Conservation (phyloP, 2,797 vertebrate genomes). For the Tenualosa thibaudeaui region DNA sequence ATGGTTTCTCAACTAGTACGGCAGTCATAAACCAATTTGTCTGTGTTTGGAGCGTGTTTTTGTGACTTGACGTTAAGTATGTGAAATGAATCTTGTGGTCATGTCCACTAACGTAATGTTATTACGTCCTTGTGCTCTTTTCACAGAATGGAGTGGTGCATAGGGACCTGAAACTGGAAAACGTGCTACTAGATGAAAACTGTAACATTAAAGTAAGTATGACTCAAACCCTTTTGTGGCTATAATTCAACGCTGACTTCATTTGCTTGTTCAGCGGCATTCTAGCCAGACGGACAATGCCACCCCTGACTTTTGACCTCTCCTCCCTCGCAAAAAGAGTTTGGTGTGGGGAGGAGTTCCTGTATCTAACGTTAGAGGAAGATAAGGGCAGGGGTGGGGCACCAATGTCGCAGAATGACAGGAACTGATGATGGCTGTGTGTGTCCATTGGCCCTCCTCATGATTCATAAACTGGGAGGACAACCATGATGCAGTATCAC, state of each 20-base stretch:
- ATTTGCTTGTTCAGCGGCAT: background rate
- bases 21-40: slow-evolving; percentile 27
- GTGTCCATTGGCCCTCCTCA: background rate
- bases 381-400: background rate
- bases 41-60: background rate
- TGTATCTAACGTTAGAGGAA: background rate
- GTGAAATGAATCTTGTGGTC: background rate
- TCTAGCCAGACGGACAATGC: background rate
- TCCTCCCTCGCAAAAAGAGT: background rate
- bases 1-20: background rate
- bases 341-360: background rate
- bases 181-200: slow-evolving; percentile 99
- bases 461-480: slow-evolving; percentile 14
- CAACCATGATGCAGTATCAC: background rate
- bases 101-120: background rate
- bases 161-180: slow-evolving; percentile 98
- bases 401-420: background rate
- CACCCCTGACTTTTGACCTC: background rate
- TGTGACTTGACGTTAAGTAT: background rate
- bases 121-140: slow-evolving; percentile 31
- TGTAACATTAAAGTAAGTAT: slow-evolving; percentile 97
- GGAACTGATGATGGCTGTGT: background rate
- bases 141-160: slow-evolving; percentile 97
- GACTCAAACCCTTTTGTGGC: background rate
- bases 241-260: background rate